Evolutionary conservation across 1,140 invertebrate genomes (phyloP).

Genomic region (Meloidogyne hapla): DNA sequence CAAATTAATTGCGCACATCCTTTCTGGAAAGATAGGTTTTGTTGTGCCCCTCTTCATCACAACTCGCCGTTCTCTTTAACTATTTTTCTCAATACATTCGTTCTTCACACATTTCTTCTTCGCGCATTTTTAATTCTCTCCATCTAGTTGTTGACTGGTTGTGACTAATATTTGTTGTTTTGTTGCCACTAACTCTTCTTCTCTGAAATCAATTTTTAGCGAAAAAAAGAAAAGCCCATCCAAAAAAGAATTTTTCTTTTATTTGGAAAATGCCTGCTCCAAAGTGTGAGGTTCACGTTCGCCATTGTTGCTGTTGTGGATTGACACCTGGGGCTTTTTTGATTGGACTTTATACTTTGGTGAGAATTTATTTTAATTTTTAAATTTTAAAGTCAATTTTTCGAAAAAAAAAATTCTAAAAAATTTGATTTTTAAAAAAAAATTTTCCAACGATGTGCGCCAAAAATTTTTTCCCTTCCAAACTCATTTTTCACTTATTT

Average conservation of each 20-base stretch:
- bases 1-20: background rate
- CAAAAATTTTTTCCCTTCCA: too few relatives aligned
- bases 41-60: background rate
- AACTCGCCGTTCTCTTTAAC: background rate
- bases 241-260: background rate
- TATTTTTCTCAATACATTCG: background rate
- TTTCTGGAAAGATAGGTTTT: background rate
- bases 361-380: constrained; percentile 39
- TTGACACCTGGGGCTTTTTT: constrained; percentile 55
- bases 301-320: constrained; percentile 60
- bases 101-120: background rate
- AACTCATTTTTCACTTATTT: constrained; percentile 15
- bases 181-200: background rate
- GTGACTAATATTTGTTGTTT: background rate
- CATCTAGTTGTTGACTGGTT: background rate
- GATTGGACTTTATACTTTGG: constrained; percentile 61
- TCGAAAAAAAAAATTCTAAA: background rate
- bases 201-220: background rate
- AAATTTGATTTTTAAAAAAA: constrained; percentile 9
- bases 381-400: constrained; percentile 27
- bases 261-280: constrained; percentile 23
- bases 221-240: too few relatives aligned
- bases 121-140: background rate
- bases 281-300: constrained; percentile 62
- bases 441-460: background rate